Base-by-base conservation (phyloP, 92 coral and sea anemone species). In the Montipora capitata region DNA sequence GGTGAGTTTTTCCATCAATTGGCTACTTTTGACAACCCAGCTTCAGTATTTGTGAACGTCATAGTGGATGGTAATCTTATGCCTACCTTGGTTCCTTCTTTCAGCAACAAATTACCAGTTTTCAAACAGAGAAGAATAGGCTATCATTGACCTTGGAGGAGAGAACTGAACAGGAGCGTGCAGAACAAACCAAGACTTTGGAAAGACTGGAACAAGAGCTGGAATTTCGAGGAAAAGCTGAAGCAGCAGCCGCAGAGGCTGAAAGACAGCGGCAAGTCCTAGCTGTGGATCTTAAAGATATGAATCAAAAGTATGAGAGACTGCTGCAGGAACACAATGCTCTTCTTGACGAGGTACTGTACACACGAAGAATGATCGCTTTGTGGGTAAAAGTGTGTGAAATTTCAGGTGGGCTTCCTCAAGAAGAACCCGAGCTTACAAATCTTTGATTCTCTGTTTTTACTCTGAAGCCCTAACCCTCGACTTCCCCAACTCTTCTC, bases 111-210 rank as follows among this genome's bases (percentile, higher is more conserved):
- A 92, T 97, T 57, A 90, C 96, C 43, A 94, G 96, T 86, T 97
- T 88, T 74, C 95, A 96, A 87, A 94, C 99, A 13, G 99, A 97
- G 75, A 97, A 94, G 92, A 95, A 96, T 68, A 85, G 99, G 27
- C 68, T 97, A 62, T 97, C 99, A 18, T 93, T 97, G 72, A 93
- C 99, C 0, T 70, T 97, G 65, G 99, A 97, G 73, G 99, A 96
- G 78, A 95, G 95, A 65, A 97, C 95, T 51, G 96, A 92, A 44
- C 99, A 97, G 73, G 99, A 97, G 78, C 81, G 96, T 83, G 95
- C 90, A 56, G 99, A 97, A 65, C 99, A 97, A 61, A 90, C 84
- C 40, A 97, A 97, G 90, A 94, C 98, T 69, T 74, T 91, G 87
- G 97, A 96, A 63, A 97, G 94, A 64, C 90, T 96, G 0, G 95